Conservation (phyloP, 1,140 invertebrate species). For the Bombus waltoni region DNA sequence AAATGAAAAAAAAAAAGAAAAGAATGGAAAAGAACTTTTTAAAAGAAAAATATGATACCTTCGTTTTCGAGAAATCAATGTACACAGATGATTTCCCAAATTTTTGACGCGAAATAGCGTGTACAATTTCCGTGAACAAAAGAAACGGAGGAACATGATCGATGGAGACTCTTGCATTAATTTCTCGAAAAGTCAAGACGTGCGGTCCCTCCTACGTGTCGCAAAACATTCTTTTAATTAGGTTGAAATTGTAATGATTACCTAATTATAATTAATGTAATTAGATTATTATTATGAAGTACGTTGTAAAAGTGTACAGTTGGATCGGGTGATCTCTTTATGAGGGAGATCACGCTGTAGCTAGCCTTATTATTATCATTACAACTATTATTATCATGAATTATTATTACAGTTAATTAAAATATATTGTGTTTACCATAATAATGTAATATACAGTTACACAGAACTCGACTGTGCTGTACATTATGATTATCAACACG, state of each 20-base stretch:
- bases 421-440: conserved; percentile 79
- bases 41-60: conserved; percentile 8
- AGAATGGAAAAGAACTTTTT: conserved; percentile 20
- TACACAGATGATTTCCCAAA: not conserved
- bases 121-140: not conserved
- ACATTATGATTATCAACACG: conserved; percentile 50
- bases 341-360: conserved; percentile 65
- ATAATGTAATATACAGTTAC: conserved; percentile 80
- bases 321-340: conserved; percentile 59
- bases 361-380: conserved; percentile 77
- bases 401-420: conserved; percentile 73
- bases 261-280: conserved; percentile 71
- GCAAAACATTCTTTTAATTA: conserved; percentile 69
- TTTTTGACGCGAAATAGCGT: not conserved
- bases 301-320: conserved; percentile 80
- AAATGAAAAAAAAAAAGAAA: conserved; percentile 16
- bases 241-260: conserved; percentile 75
- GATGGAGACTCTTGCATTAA: not conserved
- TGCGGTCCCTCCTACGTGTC: conserved; percentile 66
- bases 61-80: conserved; percentile 38
- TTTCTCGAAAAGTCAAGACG: conserved; percentile 39
- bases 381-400: conserved; percentile 71
- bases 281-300: conserved; percentile 75
- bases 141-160: not conserved
- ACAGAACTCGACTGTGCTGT: conserved; percentile 54